Evolutionary conservation across 2,113 vertebrate species (phyloP).

Genomic region (Poeciliopsis prolifica): DNA sequence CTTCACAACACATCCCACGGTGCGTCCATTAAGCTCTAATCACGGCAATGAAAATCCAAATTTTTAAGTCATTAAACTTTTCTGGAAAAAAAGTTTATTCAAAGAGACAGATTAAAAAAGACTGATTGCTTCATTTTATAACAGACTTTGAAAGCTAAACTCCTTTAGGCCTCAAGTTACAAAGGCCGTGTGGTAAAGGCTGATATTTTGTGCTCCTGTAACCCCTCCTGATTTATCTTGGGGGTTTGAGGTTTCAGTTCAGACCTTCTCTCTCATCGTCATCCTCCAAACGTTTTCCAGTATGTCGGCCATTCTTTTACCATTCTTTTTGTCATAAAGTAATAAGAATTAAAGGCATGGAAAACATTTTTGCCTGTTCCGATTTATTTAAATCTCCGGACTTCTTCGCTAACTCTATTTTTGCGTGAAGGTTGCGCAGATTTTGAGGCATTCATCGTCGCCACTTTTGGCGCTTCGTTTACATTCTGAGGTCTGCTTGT

Average conservation of each 20-base stretch:
- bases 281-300: constrained; percentile 13
- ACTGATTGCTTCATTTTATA: background rate
- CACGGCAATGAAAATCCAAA: background rate
- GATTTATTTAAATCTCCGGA: constrained; percentile 29
- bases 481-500: constrained; percentile 61
- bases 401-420: constrained; percentile 21
- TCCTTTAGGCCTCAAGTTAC: constrained; percentile 1
- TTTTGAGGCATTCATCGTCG: constrained; percentile 60
- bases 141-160: constrained; percentile 1
- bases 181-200: background rate
- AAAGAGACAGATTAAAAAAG: background rate
- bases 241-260: background rate
- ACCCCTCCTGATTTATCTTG: constrained; percentile 6
- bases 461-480: constrained; percentile 51
- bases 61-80: background rate
- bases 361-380: constrained; percentile 15
- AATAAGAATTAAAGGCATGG: background rate
- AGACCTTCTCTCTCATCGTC: background rate
- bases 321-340: constrained; percentile 5
- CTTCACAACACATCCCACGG: background rate
- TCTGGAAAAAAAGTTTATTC: background rate
- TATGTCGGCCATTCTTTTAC: background rate
- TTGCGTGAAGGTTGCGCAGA: constrained; percentile 37
- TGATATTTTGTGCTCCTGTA: background rate
- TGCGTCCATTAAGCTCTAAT: background rate